Base-by-base conservation (phyloP, 2,888 invertebrate species). In the Druceiella hillmani region DNA sequence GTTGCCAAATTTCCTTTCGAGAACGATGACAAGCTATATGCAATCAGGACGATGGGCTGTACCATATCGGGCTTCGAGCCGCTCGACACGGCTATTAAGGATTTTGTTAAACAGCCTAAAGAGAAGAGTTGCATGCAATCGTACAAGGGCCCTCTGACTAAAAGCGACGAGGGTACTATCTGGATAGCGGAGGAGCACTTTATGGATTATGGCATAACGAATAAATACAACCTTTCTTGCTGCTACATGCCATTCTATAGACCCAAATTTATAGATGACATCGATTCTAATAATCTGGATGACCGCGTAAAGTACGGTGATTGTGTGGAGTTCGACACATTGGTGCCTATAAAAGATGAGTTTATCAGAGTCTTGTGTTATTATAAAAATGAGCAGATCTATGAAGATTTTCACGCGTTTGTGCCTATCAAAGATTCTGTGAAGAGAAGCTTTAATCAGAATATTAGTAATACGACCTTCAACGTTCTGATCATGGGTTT, bases 401-500 rank as follows among this genome's bases (percentile, higher is more conserved):
- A 85, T 53, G 74, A 74, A 49, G 84, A 87, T 51, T 84, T 76
- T 52, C 82, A 82, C 55, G 60, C 77, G 15, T 83, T 83, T 52
- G 71, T 81, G 7, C 76, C 74, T 13, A 58, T 71, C 47, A 62
- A 58, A 50, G 50, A 56, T 45, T 53, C 55, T 3, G 29, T 47
- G 12, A 30, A 42, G 31, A 33, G 33, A n/a, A 34, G 20, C 16
- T 6, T 11, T 36, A 16, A 2, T 11, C 24, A 10, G 14, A 36
- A 9, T 33, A 39, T 2, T 43, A 49, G 1, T 4, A 3, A 6
- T 10, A 48, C 59, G 2, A 50, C 53, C 38, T 66, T 81, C 31
- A 90, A 85, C 48, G 77, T 94, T 0, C 69, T 93, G 44, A 66
- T 93, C 17, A 62, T 93, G 44, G 93, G 93, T 5, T 65, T 92